These are phyloP conservation scores for Ahaetulla prasina DNA, from an alignment of 2,113 vertebrate genomes.

Conservation along the genomic window DNA sequence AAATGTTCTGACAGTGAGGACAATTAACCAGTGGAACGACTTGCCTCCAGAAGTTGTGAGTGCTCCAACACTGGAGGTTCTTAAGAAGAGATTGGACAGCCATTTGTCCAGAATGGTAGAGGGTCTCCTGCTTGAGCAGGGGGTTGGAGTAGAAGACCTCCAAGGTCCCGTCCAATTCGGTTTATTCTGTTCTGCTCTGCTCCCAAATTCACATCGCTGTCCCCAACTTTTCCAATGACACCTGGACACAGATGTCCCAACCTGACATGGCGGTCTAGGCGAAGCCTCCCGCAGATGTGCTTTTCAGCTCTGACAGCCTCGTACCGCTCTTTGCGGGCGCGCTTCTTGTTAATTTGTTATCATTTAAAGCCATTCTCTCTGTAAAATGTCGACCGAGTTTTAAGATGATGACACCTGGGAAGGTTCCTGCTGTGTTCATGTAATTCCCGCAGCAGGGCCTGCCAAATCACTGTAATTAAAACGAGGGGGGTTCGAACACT, in stretches of 20 bases:
- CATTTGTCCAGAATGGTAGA: too few species aligned
- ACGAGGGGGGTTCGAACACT: neutral
- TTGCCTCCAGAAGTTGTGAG: too few species aligned
- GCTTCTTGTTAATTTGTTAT: conserved; percentile 23
- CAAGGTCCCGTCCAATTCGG: neutral
- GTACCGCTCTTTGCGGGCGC: neutral
- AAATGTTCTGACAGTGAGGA: too few species aligned
- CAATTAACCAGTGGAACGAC: too few species aligned
- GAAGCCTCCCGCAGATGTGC: neutral
- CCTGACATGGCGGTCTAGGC: neutral
- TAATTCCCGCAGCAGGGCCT: conserved; percentile 24
- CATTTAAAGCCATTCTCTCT: conserved; percentile 20
- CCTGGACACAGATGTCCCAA: neutral
- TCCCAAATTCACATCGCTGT: neutral
- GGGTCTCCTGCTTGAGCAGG: neutral
- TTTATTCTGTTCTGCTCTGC: neutral
- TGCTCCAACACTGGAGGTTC: too few species aligned
- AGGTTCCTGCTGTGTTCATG: neutral
- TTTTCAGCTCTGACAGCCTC: neutral
- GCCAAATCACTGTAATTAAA: conserved; percentile 16
- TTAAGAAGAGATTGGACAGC: too few species aligned
- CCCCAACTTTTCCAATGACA: neutral
- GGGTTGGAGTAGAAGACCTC: neutral
- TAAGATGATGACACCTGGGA: conserved; percentile 30
- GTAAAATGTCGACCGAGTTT: conserved; percentile 40